Evolutionary conservation across 2,797 vertebrate species (phyloP).

Genomic region (Scarus forsteni): DNA sequence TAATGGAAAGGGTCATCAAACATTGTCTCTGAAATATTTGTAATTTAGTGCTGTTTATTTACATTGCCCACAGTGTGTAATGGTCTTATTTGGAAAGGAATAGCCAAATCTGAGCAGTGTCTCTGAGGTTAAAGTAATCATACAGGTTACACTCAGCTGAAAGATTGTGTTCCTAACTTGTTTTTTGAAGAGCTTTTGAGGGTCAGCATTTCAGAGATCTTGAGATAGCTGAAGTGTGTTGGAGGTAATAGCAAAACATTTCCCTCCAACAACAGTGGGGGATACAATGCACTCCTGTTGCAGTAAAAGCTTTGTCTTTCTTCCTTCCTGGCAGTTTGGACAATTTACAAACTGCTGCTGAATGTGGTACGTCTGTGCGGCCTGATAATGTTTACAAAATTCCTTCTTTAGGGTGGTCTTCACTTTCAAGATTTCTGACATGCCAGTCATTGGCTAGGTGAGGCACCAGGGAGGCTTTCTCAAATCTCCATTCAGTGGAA

Average conservation of each 20-base stretch:
- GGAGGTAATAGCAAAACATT: conserved; percentile 1
- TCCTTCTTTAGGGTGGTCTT: conserved; percentile 15
- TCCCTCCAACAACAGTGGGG: neutral
- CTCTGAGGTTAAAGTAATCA: no score
- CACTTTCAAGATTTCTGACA: conserved; percentile 13
- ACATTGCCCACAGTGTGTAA: no score
- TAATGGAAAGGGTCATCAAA: no score
- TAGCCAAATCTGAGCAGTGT: no score
- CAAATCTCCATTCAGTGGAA: conserved; percentile 33
- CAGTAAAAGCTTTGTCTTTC: neutral
- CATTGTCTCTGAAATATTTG: no score
- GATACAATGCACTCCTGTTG: neutral
- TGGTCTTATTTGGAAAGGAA: no score
- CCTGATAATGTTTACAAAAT: conserved; percentile 17
- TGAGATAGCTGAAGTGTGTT: neutral
- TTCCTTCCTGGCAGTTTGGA: neutral
- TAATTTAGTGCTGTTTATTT: no score
- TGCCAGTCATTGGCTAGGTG: conserved; percentile 6
- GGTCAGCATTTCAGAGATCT: neutral
- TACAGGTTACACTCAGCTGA: no score
- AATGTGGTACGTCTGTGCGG: conserved; percentile 9
- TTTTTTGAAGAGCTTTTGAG: neutral
- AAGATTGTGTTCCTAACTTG: neutral
- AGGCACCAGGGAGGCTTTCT: conserved; percentile 26
- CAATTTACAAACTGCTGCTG: conserved; percentile 8